Evolutionary conservation across 2,113 vertebrate species (phyloP).

Genomic region (Myrmophylax atrothorax): DNA sequence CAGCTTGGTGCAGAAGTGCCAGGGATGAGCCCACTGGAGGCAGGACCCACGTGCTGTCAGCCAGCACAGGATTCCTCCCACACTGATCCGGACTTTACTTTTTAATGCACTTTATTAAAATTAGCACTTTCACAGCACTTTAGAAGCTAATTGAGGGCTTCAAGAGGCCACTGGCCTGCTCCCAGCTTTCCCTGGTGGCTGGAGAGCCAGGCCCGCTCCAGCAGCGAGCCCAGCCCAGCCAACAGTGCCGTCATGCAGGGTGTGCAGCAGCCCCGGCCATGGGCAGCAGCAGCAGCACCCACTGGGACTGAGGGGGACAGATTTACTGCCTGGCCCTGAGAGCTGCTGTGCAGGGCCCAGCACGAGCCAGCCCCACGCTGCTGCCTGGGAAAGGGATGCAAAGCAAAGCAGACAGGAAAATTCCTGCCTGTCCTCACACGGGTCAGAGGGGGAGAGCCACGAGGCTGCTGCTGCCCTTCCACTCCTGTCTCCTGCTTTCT

Average conservation of each 20-base stretch:
- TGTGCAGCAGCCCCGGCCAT: background rate
- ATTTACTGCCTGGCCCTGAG: background rate
- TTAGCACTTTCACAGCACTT: background rate
- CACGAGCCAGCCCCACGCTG: background rate
- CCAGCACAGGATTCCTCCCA: background rate
- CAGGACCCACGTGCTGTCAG: background rate
- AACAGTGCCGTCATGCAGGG: background rate
- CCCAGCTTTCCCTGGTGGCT: background rate
- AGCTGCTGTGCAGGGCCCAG: background rate
- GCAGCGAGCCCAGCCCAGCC: background rate
- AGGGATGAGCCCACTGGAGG: background rate
- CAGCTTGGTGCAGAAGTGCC: background rate
- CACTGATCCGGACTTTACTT: background rate
- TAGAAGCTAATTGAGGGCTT: background rate
- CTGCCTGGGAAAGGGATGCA: background rate
- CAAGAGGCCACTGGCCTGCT: constrained; percentile 4
- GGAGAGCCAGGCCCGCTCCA: background rate
- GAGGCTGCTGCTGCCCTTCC: background rate
- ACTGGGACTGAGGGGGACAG: background rate
- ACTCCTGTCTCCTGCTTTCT: background rate
- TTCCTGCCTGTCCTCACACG: background rate
- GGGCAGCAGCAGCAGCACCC: background rate
- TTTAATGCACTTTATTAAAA: background rate
- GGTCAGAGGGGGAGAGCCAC: background rate
- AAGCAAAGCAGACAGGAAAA: background rate